Base-by-base conservation (phyloP, 2,888 invertebrate species). In the Unio pictorum region DNA sequence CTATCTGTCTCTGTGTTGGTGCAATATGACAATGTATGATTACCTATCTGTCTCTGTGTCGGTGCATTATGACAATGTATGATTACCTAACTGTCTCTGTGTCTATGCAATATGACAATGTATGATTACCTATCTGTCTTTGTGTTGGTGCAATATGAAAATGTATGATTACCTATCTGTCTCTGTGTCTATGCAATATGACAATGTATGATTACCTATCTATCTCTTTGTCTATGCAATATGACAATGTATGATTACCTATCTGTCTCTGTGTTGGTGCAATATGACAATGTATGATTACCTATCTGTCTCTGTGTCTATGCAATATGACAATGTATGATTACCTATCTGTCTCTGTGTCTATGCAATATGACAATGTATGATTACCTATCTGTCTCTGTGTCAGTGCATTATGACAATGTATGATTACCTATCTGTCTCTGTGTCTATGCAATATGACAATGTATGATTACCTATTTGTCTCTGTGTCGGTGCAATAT, bases 1-100 rank as follows among this genome's bases (percentile, higher is more conserved):
- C 23, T 23, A 23, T 23, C 75, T 60, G 63, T 62, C 30, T 77
- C 76, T 64, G 67, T 74, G 64, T 77, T 74, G 7, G 76, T 77
- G 65, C 23, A 23, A 0, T 23, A 23, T 23, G 23, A 23, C 23
- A 23, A 23, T 23, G 23, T 23, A 23, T 23, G 23, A 23, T 23
- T 23, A 23, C 23, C 23, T 23, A 23, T 0, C 75, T 60, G 63
- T 62, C 30, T 77, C 76, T 64, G 67, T 74, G 64, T 77, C 76
- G 7, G 74, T 77, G 65, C 75, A 23, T 0, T 23, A 23, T 23
- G 23, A 23, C 23, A 23, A 23, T 23, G 23, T 23, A 23, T 23
- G 23, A 23, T 23, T 23, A 23, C 23, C 23, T 23, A 23, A 0
- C 0, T 60, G 63, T 62, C 30, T 77, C 74, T 62, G 67, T 74